Conservation (phyloP, 2,797 vertebrate genomes). For the Melanogrammus aeglefinus region DNA sequence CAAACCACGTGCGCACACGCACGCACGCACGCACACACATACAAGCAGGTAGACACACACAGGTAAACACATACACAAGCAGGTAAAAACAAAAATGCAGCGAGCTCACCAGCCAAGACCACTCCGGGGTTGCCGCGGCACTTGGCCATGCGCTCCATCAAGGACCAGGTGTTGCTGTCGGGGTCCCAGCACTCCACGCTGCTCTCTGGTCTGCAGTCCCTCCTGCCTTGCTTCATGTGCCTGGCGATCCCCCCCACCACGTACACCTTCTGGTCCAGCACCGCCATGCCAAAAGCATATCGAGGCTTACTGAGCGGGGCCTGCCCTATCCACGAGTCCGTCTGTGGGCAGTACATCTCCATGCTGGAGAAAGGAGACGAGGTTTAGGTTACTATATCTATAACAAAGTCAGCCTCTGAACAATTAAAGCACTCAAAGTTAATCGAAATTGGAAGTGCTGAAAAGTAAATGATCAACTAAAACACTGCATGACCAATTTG, state of each 20-base stretch:
- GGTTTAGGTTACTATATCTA: neutral
- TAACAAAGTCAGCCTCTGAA: neutral
- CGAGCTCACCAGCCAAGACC: slow-evolving; percentile 73
- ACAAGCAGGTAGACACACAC: too few species aligned
- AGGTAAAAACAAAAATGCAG: too few species aligned
- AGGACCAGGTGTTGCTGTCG: slow-evolving; percentile 92
- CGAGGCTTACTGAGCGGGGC: slow-evolving; percentile 91
- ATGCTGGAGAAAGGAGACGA: slow-evolving; percentile 69
- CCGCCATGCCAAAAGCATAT: slow-evolving; percentile 92
- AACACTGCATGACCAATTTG: neutral
- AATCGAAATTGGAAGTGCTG: neutral
- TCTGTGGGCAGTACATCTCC: slow-evolving; percentile 99
- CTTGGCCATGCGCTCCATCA: slow-evolving; percentile 89
- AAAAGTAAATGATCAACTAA: neutral
- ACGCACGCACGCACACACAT: too few species aligned
- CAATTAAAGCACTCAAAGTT: neutral
- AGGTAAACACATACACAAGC: too few species aligned
- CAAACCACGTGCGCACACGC: too few species aligned
- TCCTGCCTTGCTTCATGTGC: slow-evolving; percentile 89
- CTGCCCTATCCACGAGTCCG: slow-evolving; percentile 96
- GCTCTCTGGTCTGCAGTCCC: slow-evolving; percentile 91
- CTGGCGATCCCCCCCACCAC: slow-evolving; percentile 96
- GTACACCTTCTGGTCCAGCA: slow-evolving; percentile 93
- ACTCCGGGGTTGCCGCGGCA: slow-evolving; percentile 91
- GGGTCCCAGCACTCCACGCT: slow-evolving; percentile 97